These are phyloP conservation scores for Scrobipalpa costella DNA, from an alignment of 2,888 invertebrate genomes.

Conservation along the genomic window DNA sequence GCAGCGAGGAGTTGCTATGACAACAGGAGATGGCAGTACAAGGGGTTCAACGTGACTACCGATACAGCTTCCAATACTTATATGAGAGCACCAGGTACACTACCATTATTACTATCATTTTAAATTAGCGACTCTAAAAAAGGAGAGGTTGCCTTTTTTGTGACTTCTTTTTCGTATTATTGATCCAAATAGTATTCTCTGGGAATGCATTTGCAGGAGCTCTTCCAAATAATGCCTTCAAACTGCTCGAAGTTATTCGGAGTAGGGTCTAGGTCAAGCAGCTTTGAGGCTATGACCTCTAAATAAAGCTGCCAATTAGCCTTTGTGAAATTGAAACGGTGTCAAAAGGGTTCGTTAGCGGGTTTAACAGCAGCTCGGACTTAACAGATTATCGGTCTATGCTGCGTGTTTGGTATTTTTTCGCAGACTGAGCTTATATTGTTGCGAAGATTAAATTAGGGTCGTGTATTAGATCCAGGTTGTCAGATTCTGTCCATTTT, in stretches of 20 bases:
- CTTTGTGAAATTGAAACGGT: background rate
- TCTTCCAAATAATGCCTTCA: background rate
- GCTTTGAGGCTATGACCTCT: background rate
- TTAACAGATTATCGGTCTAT: slow-evolving; percentile 5
- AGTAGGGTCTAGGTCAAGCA: background rate
- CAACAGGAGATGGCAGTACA: slow-evolving; percentile 63
- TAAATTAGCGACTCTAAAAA: too few species aligned
- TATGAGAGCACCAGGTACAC: slow-evolving; percentile 84
- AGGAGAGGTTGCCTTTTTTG: too few species aligned
- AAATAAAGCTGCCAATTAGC: background rate
- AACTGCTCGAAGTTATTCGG: background rate
- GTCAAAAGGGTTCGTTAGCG: background rate
- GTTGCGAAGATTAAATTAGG: slow-evolving; percentile 19
- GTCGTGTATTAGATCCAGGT: slow-evolving; percentile 15
- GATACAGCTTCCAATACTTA: slow-evolving; percentile 84
- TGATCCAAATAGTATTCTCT: too few species aligned
- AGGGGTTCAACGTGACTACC: slow-evolving; percentile 74
- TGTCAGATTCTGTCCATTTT: slow-evolving; percentile 23
- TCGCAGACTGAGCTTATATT: slow-evolving; percentile 2
- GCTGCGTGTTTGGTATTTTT: slow-evolving; percentile 23
- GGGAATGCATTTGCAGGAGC: background rate
- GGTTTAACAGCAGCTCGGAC: slow-evolving; percentile 2
- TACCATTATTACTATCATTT: background rate
- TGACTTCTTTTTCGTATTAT: too few species aligned
- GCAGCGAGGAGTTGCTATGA: slow-evolving; percentile 83